phyloP scores from a whole-genome alignment of 2,888 invertebrate genomes.

The Tenthredo amoena region DNA sequence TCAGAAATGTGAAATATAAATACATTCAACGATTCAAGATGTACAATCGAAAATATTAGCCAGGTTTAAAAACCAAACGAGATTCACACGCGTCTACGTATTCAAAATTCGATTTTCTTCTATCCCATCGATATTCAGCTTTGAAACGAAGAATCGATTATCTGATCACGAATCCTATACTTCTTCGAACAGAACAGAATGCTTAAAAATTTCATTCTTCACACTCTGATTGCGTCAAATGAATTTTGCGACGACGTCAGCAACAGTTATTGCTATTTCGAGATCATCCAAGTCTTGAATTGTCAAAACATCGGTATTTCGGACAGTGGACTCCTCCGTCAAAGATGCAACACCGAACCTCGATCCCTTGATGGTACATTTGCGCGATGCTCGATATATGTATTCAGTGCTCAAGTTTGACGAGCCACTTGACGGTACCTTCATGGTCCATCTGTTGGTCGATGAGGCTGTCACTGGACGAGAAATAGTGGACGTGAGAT shows the following conservation, averaged over 20 bases:
- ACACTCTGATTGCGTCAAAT: not conserved
- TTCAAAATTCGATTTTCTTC: no score
- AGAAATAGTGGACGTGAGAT: constrained; percentile 4
- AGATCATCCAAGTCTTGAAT: not conserved
- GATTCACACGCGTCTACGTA: no score
- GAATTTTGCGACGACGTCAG: not conserved
- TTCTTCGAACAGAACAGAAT: not conserved
- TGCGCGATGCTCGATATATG: not conserved
- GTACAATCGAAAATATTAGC: not conserved
- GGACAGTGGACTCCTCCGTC: not conserved
- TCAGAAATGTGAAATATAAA: not conserved
- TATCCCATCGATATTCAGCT: no score
- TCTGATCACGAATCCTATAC: no score
- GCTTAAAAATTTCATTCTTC: not conserved
- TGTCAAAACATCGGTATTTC: not conserved
- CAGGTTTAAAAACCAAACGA: not conserved
- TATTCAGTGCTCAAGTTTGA: not conserved
- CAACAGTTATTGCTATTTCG: not conserved
- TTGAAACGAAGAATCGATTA: no score
- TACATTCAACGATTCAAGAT: not conserved
- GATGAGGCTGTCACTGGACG: not conserved
- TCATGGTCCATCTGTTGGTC: not conserved
- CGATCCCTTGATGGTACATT: not conserved
- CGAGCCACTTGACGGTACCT: not conserved
- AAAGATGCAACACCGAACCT: not conserved